Evolutionary conservation across 2,113 vertebrate species (phyloP), one percentile per base, ranked within the genome.

Genomic region (Toxostoma redivivum): DNA sequence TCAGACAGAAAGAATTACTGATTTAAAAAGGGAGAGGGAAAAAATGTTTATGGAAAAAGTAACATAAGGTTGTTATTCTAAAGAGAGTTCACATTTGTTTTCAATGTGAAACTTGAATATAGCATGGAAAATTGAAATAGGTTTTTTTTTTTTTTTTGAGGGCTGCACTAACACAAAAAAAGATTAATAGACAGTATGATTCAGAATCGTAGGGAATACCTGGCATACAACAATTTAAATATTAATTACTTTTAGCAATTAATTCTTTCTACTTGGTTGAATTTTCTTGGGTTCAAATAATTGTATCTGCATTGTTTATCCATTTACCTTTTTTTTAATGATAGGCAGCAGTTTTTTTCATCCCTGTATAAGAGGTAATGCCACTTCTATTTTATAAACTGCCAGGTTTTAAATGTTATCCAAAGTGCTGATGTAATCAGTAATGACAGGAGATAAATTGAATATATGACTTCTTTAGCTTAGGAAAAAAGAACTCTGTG

Each of bases 11-110:
- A 33, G 66, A 97, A 97, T 92, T 95, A 88, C 56, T 91, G 54
- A 91, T 64, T 97, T 92, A 94, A 96, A 97, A 95, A 54, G 24
- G 60, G 86, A 95, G 73, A 85, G 21, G 53, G 53, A 93, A 95
- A 96, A 96, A 97, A 58, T 40, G 30, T 85, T 95, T 94, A 87
- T 97, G 97, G 97, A 98, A 98, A 98, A 98, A 97, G 96, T 97
- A 98, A 97, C 71, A 95, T 81, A 91, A 72, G 85, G 54, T 87
- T 98, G 90, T 98, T 98, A 95, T 98, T 97, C 88, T 96, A 97
- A 96, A 96, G 95, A 96, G 61, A 72, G 91, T 72, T 95, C 95
- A 97, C 97, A 98, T 98, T 98, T 98, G 97, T 98, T 98, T 98
- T 88, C 88, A 98, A 97, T 98, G 97, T 90, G 89, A 78, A 88